Evolutionary conservation across 2,113 vertebrate species (phyloP).

Genomic region (Lipophrys pholis): DNA sequence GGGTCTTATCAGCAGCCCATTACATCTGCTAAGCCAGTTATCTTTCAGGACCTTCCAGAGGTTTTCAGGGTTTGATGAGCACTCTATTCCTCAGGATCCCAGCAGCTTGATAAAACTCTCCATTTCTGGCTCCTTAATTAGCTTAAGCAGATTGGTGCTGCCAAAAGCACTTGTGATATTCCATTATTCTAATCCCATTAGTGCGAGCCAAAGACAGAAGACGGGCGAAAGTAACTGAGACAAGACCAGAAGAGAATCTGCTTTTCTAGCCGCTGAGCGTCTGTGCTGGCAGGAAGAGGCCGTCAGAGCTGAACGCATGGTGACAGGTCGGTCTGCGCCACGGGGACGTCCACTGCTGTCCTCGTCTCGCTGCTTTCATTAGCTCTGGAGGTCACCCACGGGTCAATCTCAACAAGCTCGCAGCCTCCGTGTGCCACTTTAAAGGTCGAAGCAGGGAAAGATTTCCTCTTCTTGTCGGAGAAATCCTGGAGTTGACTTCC

Average conservation of each 20-base stretch:
- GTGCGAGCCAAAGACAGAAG: slow-evolving; percentile 37
- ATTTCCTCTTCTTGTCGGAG: too few species aligned
- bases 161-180: slow-evolving; percentile 71
- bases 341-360: not conserved
- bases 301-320: slow-evolving; percentile 20
- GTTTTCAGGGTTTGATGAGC: slow-evolving; percentile 30
- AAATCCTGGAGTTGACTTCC: too few species aligned
- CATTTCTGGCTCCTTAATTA: slow-evolving; percentile 67
- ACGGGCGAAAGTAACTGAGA: slow-evolving; percentile 20
- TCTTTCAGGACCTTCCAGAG: slow-evolving; percentile 32
- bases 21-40: slow-evolving; percentile 45
- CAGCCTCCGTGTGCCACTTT: too few species aligned
- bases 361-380: slow-evolving; percentile 24
- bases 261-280: slow-evolving; percentile 26
- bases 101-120: slow-evolving; percentile 53
- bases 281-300: not conserved
- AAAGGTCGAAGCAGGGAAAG: too few species aligned
- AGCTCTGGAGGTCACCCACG: slow-evolving; percentile 13
- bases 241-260: not conserved
- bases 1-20: slow-evolving; percentile 24
- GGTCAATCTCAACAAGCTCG: slow-evolving; percentile 17
- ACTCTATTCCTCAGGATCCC: slow-evolving; percentile 48
- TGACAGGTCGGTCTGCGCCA: slow-evolving; percentile 11
- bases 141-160: slow-evolving; percentile 60
- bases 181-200: slow-evolving; percentile 80